Conservation (phyloP, 1,140 invertebrate species). For the Eupristina koningsbergeri region DNA sequence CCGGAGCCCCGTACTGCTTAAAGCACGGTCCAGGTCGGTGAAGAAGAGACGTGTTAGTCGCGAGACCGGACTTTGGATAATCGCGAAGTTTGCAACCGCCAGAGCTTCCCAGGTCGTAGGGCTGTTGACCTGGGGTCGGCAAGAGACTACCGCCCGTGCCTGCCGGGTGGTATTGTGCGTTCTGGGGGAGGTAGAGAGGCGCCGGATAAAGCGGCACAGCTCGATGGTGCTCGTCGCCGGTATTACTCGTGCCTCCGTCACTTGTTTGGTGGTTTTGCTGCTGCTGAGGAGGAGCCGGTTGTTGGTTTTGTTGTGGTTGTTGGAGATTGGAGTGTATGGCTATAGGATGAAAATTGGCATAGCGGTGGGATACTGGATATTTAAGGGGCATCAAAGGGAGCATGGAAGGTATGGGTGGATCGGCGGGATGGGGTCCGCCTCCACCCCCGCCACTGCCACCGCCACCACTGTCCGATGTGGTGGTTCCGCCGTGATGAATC, state of each 20-base stretch:
- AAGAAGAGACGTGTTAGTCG: background rate
- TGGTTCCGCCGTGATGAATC: slow-evolving; percentile 39
- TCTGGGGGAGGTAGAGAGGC: slow-evolving; percentile 64
- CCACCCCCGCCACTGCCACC: slow-evolving; percentile 28
- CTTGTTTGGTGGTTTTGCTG: background rate
- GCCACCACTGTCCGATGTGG: slow-evolving; percentile 38
- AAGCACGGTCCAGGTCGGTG: slow-evolving; percentile 14
- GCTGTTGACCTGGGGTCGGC: slow-evolving; percentile 60
- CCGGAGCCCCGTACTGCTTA: slow-evolving; percentile 9
- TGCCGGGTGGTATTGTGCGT: slow-evolving; percentile 48
- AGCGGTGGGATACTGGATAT: slow-evolving; percentile 64
- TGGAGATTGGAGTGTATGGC: background rate
- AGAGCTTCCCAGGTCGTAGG: slow-evolving; percentile 47
- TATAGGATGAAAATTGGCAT: slow-evolving; percentile 63
- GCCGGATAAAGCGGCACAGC: slow-evolving; percentile 63
- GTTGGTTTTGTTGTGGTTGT: background rate
- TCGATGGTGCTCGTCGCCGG: slow-evolving; percentile 59
- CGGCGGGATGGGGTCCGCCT: slow-evolving; percentile 53
- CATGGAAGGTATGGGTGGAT: slow-evolving; percentile 56
- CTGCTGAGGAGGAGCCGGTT: background rate
- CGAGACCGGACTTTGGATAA: slow-evolving; percentile 50
- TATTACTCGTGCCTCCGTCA: background rate
- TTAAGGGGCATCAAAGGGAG: slow-evolving; percentile 68
- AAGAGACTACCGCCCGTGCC: slow-evolving; percentile 60
- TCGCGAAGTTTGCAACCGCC: slow-evolving; percentile 51